phyloP scores from a whole-genome alignment of 2,797 vertebrate species.

The Monodelphis domestica region DNA sequence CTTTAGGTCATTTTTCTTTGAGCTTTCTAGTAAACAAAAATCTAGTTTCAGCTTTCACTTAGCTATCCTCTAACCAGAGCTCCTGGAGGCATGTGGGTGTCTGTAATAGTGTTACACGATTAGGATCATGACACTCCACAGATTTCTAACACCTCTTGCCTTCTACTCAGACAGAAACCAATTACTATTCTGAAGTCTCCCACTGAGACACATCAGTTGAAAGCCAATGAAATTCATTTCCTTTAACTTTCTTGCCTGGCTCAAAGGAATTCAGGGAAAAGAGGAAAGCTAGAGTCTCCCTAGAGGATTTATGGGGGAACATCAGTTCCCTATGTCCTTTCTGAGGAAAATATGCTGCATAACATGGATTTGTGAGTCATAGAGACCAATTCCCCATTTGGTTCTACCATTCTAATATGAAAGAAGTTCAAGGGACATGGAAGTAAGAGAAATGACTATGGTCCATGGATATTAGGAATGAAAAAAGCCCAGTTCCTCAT shows the following conservation, averaged over 20 bases:
- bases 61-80: neutral
- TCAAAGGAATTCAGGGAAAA: neutral
- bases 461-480: neutral
- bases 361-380: neutral
- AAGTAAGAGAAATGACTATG: neutral
- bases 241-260: neutral
- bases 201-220: neutral
- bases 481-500: neutral
- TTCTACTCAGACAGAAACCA: constrained; percentile 50
- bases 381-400: neutral
- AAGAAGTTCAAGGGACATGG: neutral
- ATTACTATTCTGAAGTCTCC: constrained; percentile 22
- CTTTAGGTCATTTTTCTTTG: neutral
- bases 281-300: neutral
- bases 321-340: neutral
- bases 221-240: neutral
- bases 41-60: neutral
- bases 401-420: neutral
- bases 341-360: neutral
- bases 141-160: neutral
- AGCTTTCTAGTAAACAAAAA: constrained; percentile 14
- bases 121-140: neutral
- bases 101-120: neutral
- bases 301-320: neutral
- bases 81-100: constrained; percentile 4